phyloP scores from a whole-genome alignment of 2,797 vertebrate species.

The Microcaecilia unicolor region DNA sequence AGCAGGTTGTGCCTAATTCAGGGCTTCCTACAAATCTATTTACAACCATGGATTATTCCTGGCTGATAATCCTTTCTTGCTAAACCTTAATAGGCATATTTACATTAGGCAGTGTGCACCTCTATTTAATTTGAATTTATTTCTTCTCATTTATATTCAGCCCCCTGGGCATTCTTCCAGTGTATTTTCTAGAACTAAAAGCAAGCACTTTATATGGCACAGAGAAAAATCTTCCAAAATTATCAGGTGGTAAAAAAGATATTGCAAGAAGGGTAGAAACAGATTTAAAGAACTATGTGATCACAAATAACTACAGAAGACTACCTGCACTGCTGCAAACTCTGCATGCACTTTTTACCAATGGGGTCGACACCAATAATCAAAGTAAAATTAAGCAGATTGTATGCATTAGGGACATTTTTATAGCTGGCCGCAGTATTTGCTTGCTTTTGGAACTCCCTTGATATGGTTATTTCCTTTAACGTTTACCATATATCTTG shows the following conservation, averaged over 20 bases:
- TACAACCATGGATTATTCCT: neutral
- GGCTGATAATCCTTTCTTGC: slow-evolving; percentile 4
- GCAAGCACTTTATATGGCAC: neutral
- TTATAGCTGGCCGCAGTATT: too few species aligned
- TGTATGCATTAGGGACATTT: too few species aligned
- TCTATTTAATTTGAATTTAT: slow-evolving; percentile 4
- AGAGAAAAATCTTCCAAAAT: slow-evolving; percentile 5
- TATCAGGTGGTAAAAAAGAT: slow-evolving; percentile 8
- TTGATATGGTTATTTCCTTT: too few species aligned
- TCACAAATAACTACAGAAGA: too few species aligned
- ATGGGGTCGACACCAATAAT: too few species aligned
- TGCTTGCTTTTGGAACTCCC: too few species aligned
- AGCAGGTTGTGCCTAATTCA: too few species aligned
- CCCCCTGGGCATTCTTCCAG: neutral
- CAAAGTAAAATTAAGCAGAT: too few species aligned
- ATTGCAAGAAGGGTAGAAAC: slow-evolving; percentile 2
- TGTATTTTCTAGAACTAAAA: neutral
- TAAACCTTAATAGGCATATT: slow-evolving; percentile 10
- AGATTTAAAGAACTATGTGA: too few species aligned
- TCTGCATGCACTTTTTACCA: too few species aligned
- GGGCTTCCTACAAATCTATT: neutral
- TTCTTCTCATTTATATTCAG: slow-evolving; percentile 4
- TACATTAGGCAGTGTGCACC: neutral
- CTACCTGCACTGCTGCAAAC: too few species aligned
- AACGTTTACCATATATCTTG: too few species aligned